Evolutionary conservation across 2,888 invertebrate species (phyloP), one percentile per base, ranked within the genome.

Genomic region (Arge pagana): DNA sequence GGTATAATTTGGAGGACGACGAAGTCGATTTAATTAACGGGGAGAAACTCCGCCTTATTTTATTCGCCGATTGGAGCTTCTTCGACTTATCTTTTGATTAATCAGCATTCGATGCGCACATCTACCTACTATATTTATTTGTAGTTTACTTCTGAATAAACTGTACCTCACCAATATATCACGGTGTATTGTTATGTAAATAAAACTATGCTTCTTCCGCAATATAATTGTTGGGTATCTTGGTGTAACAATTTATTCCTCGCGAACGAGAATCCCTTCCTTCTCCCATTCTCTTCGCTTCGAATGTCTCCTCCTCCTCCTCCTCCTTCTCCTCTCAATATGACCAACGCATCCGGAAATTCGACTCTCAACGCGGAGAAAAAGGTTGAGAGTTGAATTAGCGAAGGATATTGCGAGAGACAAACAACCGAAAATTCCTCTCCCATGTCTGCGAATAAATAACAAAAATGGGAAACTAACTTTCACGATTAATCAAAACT

Each of bases 181-280:
- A 19, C 21, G 10, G 5, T 43, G 28, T 26, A 41, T 15, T 48
- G 36, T 48, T 33, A 26, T 52, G 52, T 39, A 48, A 52, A 52
- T 52, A 52, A 52, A n/a, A 52, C 36, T 33, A 52, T 73, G 72
- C 71, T 72, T 74, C 68, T 67, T 74, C 67, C 70, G 68, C 61
- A 70, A 69, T 60, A 63, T 45, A 59, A 48, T 56, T 60, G 50
- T 55, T 65, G 60, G 68, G 66, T 63, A 58, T 53, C 56, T 62
- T 63, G 67, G 68, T 70, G 62, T 68, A 62, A 64, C 59, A 40
- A 59, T 53, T 64, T 66, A 60, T 67, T 70, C 67, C 59, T 57
- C 52, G 50, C 39, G 35, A 48, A 60, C 57, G 54, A 28, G 51
- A 21, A 37, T 41, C 42, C 51, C 24, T 51, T 43, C 50, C 42